Base-by-base conservation (phyloP, 1,140 invertebrate species). In the Drosophila sechellia region DNA sequence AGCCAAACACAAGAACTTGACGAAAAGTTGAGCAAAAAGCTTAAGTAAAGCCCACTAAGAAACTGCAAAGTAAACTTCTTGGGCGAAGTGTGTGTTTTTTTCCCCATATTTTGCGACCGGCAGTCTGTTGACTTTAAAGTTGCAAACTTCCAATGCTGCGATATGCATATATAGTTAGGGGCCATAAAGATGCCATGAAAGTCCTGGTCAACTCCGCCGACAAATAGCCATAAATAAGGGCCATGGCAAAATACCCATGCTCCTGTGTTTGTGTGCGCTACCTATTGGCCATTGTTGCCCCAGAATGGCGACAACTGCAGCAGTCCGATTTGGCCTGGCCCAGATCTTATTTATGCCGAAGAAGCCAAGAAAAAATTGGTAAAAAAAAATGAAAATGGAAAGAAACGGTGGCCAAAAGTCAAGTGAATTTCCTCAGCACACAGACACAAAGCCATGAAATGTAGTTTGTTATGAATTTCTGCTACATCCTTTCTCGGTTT, bases 391-490 rank as follows among this genome's bases (percentile, higher is more conserved):
- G 4, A 13, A 42, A 75, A 85, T 31, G 31, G 31, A 31, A 31
- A 31, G 31, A 63, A 76, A 81, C 78, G 81, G 64, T 86, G 69
- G 83, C 84, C 83, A 89, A 87, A 83, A 87, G 83, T 89, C 83
- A 87, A 89, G 79, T 89, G 83, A 89, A 84, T 89, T 87, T 89
- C 79, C 76, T 87, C 61, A 71, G 64, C 73, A 52, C 64, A 61
- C 40, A 79, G 70, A 65, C 52, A 64, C 64, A 71, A 40, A 64
- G 75, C 60, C 83, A 87, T 86, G 83, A 86, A 86, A 86, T 86
- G 83, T 87, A 86, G 75, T 86, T 86, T 86, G 83, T 86, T 86
- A 86, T 86, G 83, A 86, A 86, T 86, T 86, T 85, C 60, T 79
- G 79, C 74, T 52, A 86, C 84, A 86, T 86, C 83, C 83, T 79